A percentile compares a stretch with the other conserved stretches of the same genome.
phyloP scores from a whole-genome alignment of 2,797 vertebrate genomes.

The Lepus townsendii region DNA sequence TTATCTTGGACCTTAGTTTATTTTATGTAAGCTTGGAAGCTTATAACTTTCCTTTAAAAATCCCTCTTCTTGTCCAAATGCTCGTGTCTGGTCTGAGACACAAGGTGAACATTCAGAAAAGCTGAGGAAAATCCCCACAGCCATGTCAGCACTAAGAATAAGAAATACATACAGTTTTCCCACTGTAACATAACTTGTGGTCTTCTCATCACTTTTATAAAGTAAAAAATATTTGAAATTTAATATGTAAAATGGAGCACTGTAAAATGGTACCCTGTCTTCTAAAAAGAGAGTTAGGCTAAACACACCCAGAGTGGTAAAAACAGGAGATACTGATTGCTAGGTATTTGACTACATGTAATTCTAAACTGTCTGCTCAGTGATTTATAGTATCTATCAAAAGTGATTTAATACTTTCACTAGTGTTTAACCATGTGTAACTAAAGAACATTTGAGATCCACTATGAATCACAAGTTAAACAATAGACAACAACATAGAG shows the following conservation, averaged over 20 bases:
- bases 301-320: background rate
- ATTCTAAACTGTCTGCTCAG: conserved; percentile 10
- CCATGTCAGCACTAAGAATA: conserved; percentile 66
- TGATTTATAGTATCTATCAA: conserved; percentile 23
- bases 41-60: conserved; percentile 59
- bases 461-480: conserved; percentile 40
- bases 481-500: background rate
- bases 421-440: background rate
- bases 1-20: conserved; percentile 73
- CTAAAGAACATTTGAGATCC: background rate
- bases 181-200: conserved; percentile 63
- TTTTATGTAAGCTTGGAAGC: conserved; percentile 75
- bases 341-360: conserved; percentile 9
- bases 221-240: conserved; percentile 72
- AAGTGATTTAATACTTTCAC: conserved; percentile 45
- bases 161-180: conserved; percentile 71
- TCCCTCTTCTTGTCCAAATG: conserved; percentile 55
- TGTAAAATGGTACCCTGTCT: conserved; percentile 50
- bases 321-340: background rate
- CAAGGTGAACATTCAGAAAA: conserved; percentile 73
- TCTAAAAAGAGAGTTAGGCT: conserved; percentile 31
- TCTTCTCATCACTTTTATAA: conserved; percentile 56
- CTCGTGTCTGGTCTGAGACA: conserved; percentile 69
- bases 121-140: conserved; percentile 68
- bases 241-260: conserved; percentile 60